Conservation (phyloP, 2,113 vertebrate genomes). For the Condylura cristata region DNA sequence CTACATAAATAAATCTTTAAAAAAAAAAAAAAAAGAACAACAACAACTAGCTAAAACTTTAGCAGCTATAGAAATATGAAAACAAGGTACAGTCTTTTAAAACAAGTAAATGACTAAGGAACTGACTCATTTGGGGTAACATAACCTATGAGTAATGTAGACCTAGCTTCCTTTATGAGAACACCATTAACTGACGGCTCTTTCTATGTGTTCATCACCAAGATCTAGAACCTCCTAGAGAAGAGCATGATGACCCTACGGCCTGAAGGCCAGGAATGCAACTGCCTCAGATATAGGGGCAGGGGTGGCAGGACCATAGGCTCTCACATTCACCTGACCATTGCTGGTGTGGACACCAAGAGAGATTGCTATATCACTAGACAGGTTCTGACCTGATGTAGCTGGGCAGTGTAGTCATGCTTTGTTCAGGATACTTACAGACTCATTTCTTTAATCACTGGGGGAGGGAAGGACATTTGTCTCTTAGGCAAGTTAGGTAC, state of each 20-base stretch:
- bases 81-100: background rate
- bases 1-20: too few species aligned
- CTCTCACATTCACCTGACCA: background rate
- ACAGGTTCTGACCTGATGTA: background rate
- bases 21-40: too few species aligned
- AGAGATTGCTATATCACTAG: background rate
- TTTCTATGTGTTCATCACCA: background rate
- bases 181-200: background rate
- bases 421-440: background rate
- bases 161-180: background rate
- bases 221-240: background rate
- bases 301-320: background rate
- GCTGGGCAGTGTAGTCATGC: background rate
- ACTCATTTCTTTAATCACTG: background rate
- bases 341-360: background rate
- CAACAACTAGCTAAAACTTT: slow-evolving; percentile 10
- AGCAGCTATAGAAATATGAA: background rate
- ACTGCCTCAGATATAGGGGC: background rate
- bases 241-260: background rate
- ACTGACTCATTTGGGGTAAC: background rate
- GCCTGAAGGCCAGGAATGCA: background rate
- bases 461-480: background rate
- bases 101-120: background rate
- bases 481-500: background rate
- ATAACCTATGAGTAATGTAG: background rate